Percentiles rank a stretch among this genome's conserved stretches.
These are phyloP conservation scores for Urocyon cinereoargenteus DNA, from an alignment of 2,797 vertebrate genomes.

Conservation along the genomic window DNA sequence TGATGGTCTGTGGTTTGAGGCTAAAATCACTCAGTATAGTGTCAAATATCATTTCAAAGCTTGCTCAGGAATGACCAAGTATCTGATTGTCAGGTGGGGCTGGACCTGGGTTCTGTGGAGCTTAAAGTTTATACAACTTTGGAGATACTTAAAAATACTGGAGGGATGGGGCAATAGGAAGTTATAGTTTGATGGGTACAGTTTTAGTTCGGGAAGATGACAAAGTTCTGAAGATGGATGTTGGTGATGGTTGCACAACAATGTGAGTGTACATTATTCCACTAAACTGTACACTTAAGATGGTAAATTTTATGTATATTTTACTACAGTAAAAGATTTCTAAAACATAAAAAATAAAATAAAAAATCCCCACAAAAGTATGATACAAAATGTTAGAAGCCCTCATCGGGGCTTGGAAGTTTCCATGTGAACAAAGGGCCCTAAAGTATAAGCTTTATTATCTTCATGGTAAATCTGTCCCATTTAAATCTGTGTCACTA, in stretches of 20 bases:
- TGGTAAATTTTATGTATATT: background rate
- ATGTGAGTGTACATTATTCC: background rate
- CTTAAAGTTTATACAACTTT: slow-evolving; percentile 5
- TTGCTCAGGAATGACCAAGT: background rate
- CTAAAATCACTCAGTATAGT: background rate
- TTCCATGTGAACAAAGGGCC: background rate
- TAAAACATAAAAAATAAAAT: background rate
- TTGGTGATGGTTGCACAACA: background rate
- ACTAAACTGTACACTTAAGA: background rate
- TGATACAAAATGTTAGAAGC: background rate
- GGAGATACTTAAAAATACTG: background rate
- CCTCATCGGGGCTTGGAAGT: background rate
- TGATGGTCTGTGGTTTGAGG: background rate
- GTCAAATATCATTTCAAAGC: background rate
- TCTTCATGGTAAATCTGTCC: background rate
- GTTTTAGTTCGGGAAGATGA: background rate
- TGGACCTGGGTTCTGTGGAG: background rate
- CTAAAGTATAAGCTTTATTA: background rate
- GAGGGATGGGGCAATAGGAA: background rate
- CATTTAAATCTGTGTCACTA: slow-evolving; percentile 45
- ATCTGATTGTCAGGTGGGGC: background rate
- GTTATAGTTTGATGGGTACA: background rate
- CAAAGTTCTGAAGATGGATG: background rate
- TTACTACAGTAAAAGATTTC: background rate
- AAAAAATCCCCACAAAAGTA: background rate